These are phyloP conservation scores for Thera obeliscata DNA, from an alignment of 2,888 invertebrate genomes.

Conservation along the genomic window DNA sequence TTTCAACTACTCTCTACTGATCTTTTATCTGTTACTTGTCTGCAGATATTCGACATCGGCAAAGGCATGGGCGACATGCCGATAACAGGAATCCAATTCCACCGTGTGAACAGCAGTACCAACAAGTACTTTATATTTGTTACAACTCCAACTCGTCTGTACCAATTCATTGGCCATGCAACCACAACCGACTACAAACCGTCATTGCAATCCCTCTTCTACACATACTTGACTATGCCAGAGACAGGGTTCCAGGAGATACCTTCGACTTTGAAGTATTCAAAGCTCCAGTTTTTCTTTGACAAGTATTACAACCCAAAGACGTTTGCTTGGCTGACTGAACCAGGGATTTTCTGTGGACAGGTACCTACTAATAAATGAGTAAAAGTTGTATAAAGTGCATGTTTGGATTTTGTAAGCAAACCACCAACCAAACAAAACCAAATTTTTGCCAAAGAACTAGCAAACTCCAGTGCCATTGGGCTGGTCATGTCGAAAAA, in stretches of 20 bases:
- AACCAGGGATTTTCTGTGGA: slow-evolving; percentile 91
- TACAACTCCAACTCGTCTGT: slow-evolving; percentile 92
- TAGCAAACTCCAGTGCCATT: no score
- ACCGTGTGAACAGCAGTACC: slow-evolving; percentile 86
- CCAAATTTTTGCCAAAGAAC: no score
- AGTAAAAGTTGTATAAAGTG: neutral
- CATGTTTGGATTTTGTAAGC: no score
- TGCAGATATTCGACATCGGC: slow-evolving; percentile 94
- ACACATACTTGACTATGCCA: slow-evolving; percentile 88
- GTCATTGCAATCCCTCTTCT: slow-evolving; percentile 91
- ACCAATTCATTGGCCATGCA: slow-evolving; percentile 93
- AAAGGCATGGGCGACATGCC: slow-evolving; percentile 91
- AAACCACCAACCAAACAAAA: no score
- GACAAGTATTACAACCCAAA: slow-evolving; percentile 88
- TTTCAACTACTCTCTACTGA: no score
- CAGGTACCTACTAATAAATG: slow-evolving; percentile 79
- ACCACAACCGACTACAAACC: slow-evolving; percentile 90
- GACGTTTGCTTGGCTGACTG: slow-evolving; percentile 94
- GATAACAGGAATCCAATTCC: slow-evolving; percentile 95
- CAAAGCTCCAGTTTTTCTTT: slow-evolving; percentile 91
- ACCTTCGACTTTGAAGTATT: slow-evolving; percentile 89
- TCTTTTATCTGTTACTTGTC: slow-evolving; percentile 28
- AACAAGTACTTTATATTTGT: slow-evolving; percentile 93
- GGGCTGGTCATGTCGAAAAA: no score
- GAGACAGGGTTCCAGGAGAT: slow-evolving; percentile 90